These are phyloP conservation scores for Drosophila acutilabella DNA, from an alignment of 2,888 invertebrate genomes.

Conservation along the genomic window DNA sequence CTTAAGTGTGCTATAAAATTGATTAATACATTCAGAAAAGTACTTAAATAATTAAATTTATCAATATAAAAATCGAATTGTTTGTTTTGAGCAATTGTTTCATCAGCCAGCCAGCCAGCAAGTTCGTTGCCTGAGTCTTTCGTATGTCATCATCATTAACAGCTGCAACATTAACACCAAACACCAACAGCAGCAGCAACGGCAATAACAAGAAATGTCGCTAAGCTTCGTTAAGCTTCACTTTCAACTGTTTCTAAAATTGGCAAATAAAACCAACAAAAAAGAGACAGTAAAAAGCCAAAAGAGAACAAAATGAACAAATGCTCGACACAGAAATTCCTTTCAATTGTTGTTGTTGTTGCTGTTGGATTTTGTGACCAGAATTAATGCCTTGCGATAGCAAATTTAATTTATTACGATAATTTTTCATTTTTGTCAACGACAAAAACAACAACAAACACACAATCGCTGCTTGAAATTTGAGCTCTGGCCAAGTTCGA, in stretches of 20 bases:
- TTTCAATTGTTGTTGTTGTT: conserved; percentile 41
- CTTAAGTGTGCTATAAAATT: neutral
- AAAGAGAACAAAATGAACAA: conserved; percentile 46
- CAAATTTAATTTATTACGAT: conserved; percentile 84
- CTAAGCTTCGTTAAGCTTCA: conserved; percentile 67
- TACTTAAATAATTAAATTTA: conserved; percentile 1
- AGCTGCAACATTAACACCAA: conserved; percentile 34
- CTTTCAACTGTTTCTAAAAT: conserved; percentile 63
- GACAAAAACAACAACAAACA: conserved; percentile 25
- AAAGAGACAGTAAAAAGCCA: conserved; percentile 15
- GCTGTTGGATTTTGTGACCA: conserved; percentile 44
- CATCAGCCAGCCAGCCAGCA: neutral
- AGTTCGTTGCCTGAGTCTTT: conserved; percentile 70
- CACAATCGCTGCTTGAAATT: conserved; percentile 59
- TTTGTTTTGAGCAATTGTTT: conserved; percentile 1
- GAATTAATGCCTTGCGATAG: conserved; percentile 83
- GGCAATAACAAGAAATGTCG: conserved; percentile 45
- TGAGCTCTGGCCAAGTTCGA: conserved; percentile 62
- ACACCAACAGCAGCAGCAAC: conserved; percentile 23
- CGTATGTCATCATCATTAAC: conserved; percentile 56
- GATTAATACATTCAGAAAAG: neutral
- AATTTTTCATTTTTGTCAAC: conserved; percentile 83
- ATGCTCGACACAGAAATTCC: conserved; percentile 58
- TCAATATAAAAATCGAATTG: neutral
- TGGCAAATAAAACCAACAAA: conserved; percentile 11